These are phyloP conservation scores for Drosophila aff. DNA, from an alignment of 1,140 invertebrate genomes.

Conservation along the genomic window DNA sequence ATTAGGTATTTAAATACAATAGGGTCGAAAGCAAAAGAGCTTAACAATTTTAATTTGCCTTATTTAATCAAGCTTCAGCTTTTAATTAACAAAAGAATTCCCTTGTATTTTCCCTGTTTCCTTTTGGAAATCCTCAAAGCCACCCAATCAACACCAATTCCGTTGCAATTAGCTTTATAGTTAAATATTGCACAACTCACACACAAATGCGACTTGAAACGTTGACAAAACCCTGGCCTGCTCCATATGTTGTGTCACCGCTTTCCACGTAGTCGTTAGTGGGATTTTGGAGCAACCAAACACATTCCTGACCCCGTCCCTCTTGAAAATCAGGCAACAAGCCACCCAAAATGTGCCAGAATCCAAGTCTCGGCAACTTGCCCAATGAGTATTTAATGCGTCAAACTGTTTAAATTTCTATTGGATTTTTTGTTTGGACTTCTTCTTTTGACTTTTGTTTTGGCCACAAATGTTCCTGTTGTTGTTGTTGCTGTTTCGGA, in stretches of 20 bases:
- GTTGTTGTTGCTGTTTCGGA: constrained; percentile 41
- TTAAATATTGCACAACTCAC: constrained; percentile 12
- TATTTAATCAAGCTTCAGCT: not conserved
- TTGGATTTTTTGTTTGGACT: constrained; percentile 74
- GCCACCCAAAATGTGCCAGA: constrained; percentile 25
- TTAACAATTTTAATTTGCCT: not conserved
- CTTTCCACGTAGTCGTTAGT: constrained; percentile 9
- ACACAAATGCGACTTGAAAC: not conserved
- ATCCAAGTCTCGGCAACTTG: constrained; percentile 38
- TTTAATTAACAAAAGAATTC: not conserved
- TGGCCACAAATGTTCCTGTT: constrained; percentile 63
- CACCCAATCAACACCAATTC: not conserved
- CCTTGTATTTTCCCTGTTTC: too few species aligned
- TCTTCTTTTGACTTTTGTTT: constrained; percentile 77
- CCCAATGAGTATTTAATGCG: constrained; percentile 80
- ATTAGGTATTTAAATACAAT: too few species aligned
- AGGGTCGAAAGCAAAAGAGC: too few species aligned
- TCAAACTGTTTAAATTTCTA: constrained; percentile 84
- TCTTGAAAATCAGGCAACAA: not conserved
- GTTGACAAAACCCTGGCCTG: constrained; percentile 14
- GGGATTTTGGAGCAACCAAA: constrained; percentile 16
- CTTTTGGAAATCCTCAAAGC: not conserved
- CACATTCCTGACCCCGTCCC: not conserved
- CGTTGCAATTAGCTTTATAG: constrained; percentile 5
- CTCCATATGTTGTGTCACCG: constrained; percentile 26